Base-by-base conservation (phyloP, 1,140 invertebrate genomes). In the Drosophila murphyi region DNA sequence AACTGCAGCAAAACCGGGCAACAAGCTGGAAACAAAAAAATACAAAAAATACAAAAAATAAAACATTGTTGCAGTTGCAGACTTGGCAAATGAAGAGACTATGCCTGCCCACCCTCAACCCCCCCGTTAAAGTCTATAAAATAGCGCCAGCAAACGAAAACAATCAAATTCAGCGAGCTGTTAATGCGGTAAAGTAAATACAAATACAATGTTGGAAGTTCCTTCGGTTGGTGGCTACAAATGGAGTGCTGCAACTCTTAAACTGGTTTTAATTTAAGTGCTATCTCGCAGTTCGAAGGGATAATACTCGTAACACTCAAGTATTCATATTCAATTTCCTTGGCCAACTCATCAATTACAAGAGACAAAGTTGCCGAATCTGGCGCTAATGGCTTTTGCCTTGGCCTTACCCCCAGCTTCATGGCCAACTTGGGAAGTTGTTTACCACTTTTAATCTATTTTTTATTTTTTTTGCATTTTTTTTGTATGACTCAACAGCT, bases 111-210 rank as follows among this genome's bases (percentile, higher is more conserved):
- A 20, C 43, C 7, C 6, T 2, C 48, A 3, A 39, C 5, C 8
- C 34, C 35, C 31, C n/a, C 0, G 4, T n/a, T 7, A 2, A 20
- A 12, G 35, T 20, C 20, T 20, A 20, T 20, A 20, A 20, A 20
- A 20, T 20, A 20, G 28, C 51, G 12, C 52, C 48, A 35, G 8
- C 10, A 31, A 65, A 35, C 12, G 37, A 35, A 73, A 61, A 73
- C 71, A 73, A 73, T 73, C 71, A 68, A 73, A 73, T 45, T 28
- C 63, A 60, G 71, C 71, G 55, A 67, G 63, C 71, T 68, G 71
- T 73, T 73, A 73, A 73, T 68, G 71, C 71, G 56, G 63, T 55
- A 73, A 73, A 73, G 71, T 52, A 72, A 72, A 67, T 50, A 60
- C 48, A 72, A 64, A 20, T 20, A 20, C 20, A 20, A 20, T 71